Evolutionary conservation across 2,888 invertebrate species (phyloP).

Genomic region (Drosophila anomalipes): DNA sequence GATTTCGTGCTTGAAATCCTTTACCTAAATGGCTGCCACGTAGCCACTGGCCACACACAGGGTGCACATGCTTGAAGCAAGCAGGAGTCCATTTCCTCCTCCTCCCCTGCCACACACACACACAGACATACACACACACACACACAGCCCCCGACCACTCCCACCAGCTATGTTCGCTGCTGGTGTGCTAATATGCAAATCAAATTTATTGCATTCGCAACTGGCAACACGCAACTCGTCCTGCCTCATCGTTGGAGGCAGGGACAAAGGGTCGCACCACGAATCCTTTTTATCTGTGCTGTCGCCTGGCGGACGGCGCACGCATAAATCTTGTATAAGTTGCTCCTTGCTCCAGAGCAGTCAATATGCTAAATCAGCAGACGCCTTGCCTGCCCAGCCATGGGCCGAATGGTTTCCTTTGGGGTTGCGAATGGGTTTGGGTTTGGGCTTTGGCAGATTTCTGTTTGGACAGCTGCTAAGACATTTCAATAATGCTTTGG

Average conservation of each 20-base stretch:
- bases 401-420: conserved; percentile 7
- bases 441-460: conserved; percentile 10
- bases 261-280: conserved; percentile 45
- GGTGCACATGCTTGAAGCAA: conserved; percentile 17
- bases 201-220: conserved; percentile 78
- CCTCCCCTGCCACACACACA: no score
- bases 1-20: conserved; percentile 74
- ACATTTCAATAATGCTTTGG: conserved; percentile 74
- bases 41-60: conserved; percentile 40
- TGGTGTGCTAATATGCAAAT: conserved; percentile 81
- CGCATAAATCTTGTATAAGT: conserved; percentile 83
- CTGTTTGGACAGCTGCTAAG: conserved; percentile 79
- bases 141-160: not conserved
- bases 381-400: conserved; percentile 38
- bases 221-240: conserved; percentile 8
- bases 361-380: conserved; percentile 82
- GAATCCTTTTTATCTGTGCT: conserved; percentile 77
- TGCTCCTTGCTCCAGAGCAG: conserved; percentile 69
- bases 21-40: conserved; percentile 58
- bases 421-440: not conserved
- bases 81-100: not conserved
- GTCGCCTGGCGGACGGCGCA: conserved; percentile 67
- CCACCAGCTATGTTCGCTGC: conserved; percentile 20
- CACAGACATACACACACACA: no score
- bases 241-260: conserved; percentile 2